Evolutionary conservation across 2,888 invertebrate genomes (phyloP).

Genomic region (Epinotia bilunana): DNA sequence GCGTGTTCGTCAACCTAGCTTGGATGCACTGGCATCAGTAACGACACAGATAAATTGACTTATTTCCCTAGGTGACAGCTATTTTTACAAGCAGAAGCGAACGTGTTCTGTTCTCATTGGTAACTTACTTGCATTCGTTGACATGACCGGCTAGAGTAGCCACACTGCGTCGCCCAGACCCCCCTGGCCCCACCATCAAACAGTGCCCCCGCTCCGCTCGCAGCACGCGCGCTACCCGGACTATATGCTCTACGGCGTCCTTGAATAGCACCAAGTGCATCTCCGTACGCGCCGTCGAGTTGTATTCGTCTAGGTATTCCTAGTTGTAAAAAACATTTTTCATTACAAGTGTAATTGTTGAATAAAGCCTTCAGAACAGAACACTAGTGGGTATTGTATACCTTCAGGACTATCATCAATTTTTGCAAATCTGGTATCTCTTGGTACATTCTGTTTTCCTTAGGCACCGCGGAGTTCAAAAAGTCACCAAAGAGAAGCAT

Average conservation of each 20-base stretch:
- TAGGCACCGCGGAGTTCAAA: slow-evolving; percentile 88
- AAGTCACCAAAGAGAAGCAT: slow-evolving; percentile 94
- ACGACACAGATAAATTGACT: not conserved
- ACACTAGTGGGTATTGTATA: slow-evolving; percentile 57
- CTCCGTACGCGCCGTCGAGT: slow-evolving; percentile 89
- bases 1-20: not conserved
- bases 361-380: not conserved
- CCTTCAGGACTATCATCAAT: slow-evolving; percentile 88
- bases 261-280: slow-evolving; percentile 94
- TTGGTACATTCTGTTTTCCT: slow-evolving; percentile 90
- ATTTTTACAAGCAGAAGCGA: not conserved
- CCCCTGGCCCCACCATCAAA: slow-evolving; percentile 94
- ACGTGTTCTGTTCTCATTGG: not conserved
- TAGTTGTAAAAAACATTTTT: slow-evolving; percentile 56
- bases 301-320: slow-evolving; percentile 95
- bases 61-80: not conserved
- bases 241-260: slow-evolving; percentile 95
- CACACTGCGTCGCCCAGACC: slow-evolving; percentile 95
- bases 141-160: slow-evolving; percentile 93
- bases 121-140: slow-evolving; percentile 89
- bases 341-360: not conserved
- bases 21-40: not conserved
- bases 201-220: slow-evolving; percentile 95
- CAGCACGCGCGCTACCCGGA: slow-evolving; percentile 93
- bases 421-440: slow-evolving; percentile 91